A percentile compares a stretch with the other conserved stretches of the same genome.
Conservation (phyloP, 2,113 vertebrate genomes). For the Gobius niger region DNA sequence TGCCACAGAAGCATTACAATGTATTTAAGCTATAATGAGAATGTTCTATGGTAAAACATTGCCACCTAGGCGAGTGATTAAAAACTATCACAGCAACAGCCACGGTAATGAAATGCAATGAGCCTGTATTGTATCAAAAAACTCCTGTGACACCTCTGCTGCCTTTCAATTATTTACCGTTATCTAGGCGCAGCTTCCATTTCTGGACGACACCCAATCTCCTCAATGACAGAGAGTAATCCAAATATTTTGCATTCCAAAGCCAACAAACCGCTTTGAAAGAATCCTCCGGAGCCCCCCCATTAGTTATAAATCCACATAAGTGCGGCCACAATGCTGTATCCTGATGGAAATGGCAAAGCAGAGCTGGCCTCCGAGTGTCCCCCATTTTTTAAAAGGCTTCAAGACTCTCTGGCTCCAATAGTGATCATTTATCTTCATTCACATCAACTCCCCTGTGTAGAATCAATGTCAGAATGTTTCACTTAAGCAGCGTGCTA, state of each 20-base stretch:
- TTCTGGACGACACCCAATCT: conserved; percentile 15
- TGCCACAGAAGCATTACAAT: no score
- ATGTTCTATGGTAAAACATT: not conserved
- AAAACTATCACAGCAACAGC: not conserved
- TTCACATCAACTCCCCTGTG: conserved; percentile 22
- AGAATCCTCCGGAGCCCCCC: conserved; percentile 49
- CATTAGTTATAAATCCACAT: conserved; percentile 52
- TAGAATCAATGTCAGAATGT: conserved; percentile 7
- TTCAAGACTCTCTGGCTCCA: conserved; percentile 34
- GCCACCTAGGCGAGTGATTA: not conserved
- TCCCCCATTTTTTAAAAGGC: conserved; percentile 21
- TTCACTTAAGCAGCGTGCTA: not conserved
- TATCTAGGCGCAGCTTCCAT: not conserved
- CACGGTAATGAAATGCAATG: not conserved
- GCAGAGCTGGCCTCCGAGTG: conserved; percentile 29
- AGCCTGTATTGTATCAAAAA: not conserved
- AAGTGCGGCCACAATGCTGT: conserved; percentile 45
- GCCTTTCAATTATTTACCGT: conserved; percentile 17
- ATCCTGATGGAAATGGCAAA: conserved; percentile 41
- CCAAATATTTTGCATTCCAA: conserved; percentile 52
- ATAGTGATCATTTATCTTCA: conserved; percentile 19
- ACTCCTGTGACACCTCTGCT: not conserved
- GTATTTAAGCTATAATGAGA: not conserved
- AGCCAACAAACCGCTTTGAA: conserved; percentile 41
- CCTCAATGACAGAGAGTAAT: not conserved